A percentile compares a stretch with the other conserved stretches of the same genome.
phyloP scores from a whole-genome alignment of 2,113 vertebrate genomes.

The Lutjanus erythropterus region DNA sequence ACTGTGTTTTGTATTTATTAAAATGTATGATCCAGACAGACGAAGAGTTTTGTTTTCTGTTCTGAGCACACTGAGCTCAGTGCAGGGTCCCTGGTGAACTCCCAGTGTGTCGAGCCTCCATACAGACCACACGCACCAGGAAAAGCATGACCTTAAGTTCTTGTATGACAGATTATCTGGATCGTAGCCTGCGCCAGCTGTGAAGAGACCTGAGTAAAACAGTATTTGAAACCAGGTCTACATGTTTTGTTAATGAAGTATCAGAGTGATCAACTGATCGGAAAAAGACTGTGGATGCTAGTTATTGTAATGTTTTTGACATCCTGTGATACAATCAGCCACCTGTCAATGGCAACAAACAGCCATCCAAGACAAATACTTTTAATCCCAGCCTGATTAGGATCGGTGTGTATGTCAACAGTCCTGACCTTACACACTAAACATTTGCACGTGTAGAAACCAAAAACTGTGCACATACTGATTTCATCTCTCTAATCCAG shows the following conservation, averaged over 20 bases:
- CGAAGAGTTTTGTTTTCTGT: constrained; percentile 41
- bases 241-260: neutral
- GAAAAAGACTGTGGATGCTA: neutral
- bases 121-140: constrained; percentile 59
- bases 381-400: neutral
- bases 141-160: constrained; percentile 6
- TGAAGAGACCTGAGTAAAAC: neutral
- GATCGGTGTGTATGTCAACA: constrained; percentile 12
- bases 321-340: neutral
- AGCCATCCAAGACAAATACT: neutral
- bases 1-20: constrained; percentile 33
- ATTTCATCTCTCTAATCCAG: constrained; percentile 37
- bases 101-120: constrained; percentile 33
- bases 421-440: constrained; percentile 4
- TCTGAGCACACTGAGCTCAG: neutral
- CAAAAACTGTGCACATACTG: constrained; percentile 27
- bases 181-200: neutral
- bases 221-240: neutral
- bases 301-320: neutral
- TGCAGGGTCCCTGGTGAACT: constrained; percentile 30
- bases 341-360: neutral
- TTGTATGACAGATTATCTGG: neutral
- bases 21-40: neutral
- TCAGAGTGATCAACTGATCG: neutral
- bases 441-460: constrained; percentile 43